These are phyloP conservation scores for Schizopygopsis pylzovi DNA, from an alignment of 2,797 vertebrate species.

Conservation along the genomic window DNA sequence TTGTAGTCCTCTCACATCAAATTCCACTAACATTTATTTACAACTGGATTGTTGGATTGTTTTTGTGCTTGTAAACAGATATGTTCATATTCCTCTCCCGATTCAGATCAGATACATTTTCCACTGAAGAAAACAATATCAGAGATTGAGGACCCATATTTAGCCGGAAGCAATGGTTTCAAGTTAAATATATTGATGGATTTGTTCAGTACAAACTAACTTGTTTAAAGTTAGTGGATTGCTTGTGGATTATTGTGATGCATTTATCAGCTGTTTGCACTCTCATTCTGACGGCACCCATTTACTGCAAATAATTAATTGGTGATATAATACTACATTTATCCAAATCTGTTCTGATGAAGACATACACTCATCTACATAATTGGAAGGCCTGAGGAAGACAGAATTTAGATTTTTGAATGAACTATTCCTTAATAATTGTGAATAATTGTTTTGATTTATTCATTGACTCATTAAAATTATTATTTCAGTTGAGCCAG, in stretches of 20 bases:
- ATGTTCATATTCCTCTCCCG: background rate
- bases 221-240: too few species aligned
- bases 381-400: background rate
- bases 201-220: too few species aligned
- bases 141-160: background rate
- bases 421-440: conserved; percentile 2
- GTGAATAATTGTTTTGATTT: conserved; percentile 7
- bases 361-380: background rate
- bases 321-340: background rate
- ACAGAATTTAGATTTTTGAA: background rate
- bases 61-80: background rate
- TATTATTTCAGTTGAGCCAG: background rate
- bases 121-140: background rate
- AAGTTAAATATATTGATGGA: too few species aligned
- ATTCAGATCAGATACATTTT: background rate
- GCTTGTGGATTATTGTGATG: background rate
- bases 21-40: too few species aligned
- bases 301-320: background rate
- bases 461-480: conserved; percentile 38
- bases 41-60: too few species aligned
- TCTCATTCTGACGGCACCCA: background rate
- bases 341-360: background rate
- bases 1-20: too few species aligned
- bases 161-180: background rate
- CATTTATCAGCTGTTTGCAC: background rate